These are phyloP conservation scores for Motacilla alba DNA, from an alignment of 2,113 vertebrate genomes.

Conservation along the genomic window DNA sequence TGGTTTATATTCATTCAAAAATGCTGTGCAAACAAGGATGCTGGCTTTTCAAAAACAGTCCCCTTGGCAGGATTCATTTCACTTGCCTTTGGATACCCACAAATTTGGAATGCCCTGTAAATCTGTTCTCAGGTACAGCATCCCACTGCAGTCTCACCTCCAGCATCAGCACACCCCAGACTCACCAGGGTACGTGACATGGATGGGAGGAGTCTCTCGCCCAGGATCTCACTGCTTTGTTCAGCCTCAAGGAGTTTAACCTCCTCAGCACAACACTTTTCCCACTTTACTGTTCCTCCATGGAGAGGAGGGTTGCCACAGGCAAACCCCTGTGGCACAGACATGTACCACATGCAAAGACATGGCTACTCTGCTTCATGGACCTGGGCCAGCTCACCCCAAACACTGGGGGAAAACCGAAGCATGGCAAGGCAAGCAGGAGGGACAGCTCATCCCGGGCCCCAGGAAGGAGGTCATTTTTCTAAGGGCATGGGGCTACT, in stretches of 20 bases:
- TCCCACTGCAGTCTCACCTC: neutral
- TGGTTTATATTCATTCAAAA: neutral
- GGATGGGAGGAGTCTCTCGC: neutral
- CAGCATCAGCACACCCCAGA: rapidly evolving
- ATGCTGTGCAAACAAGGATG: neutral
- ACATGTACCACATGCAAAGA: neutral
- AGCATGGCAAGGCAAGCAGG: rapidly evolving
- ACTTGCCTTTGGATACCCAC: neutral
- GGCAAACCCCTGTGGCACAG: neutral
- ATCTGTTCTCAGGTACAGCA: neutral
- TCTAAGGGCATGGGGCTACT: neutral
- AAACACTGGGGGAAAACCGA: neutral
- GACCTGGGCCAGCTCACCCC: neutral
- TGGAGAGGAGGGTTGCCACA: neutral
- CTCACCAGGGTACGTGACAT: rapidly evolving
- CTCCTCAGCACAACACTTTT: neutral
- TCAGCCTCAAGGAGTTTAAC: neutral
- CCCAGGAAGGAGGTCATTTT: neutral
- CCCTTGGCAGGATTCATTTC: neutral
- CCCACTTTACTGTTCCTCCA: neutral
- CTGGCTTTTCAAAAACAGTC: neutral
- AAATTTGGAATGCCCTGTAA: neutral
- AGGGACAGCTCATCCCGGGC: rapidly evolving
- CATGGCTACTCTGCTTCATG: neutral
- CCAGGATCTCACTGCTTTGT: neutral